Evolutionary conservation across 2,888 invertebrate genomes (phyloP).

Genomic region (Pollenia labialis): DNA sequence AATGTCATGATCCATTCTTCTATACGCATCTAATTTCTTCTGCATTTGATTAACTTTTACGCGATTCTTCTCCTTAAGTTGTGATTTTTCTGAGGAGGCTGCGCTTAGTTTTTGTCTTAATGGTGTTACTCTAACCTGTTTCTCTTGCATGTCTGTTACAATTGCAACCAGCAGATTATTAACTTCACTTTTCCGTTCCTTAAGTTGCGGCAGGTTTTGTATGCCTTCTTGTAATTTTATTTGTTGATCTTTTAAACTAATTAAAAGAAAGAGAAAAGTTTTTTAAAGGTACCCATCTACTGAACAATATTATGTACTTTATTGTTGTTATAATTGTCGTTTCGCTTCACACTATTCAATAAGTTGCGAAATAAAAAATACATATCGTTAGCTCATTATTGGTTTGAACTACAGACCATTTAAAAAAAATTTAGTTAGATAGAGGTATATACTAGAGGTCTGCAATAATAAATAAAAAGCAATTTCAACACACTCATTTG

Average conservation of each 20-base stretch:
- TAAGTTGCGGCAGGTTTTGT: conserved; percentile 84
- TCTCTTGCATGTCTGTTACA: conserved; percentile 80
- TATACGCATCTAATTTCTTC: conserved; percentile 77
- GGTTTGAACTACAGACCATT: too few species aligned
- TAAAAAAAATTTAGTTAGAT: too few species aligned
- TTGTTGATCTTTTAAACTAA: conserved; percentile 87
- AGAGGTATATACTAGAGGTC: too few species aligned
- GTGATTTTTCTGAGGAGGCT: conserved; percentile 83
- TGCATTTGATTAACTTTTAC: conserved; percentile 77
- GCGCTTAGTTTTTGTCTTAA: conserved; percentile 77
- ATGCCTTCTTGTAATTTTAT: conserved; percentile 88
- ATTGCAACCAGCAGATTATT: conserved; percentile 77
- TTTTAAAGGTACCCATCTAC: neutral
- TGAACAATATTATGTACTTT: neutral
- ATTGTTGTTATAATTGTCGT: too few species aligned
- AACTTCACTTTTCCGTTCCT: conserved; percentile 79
- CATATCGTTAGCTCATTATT: too few species aligned
- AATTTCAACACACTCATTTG: too few species aligned
- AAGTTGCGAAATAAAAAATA: neutral
- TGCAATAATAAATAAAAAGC: too few species aligned
- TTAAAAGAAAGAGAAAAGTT: neutral
- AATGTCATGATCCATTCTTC: conserved; percentile 81
- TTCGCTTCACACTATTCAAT: too few species aligned
- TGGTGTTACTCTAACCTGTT: conserved; percentile 85
- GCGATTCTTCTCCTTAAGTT: conserved; percentile 78